Percentiles rank a stretch among this genome's conserved stretches.
These are phyloP conservation scores for Volucella inanis DNA, from an alignment of 2,888 invertebrate genomes.

Conservation along the genomic window DNA sequence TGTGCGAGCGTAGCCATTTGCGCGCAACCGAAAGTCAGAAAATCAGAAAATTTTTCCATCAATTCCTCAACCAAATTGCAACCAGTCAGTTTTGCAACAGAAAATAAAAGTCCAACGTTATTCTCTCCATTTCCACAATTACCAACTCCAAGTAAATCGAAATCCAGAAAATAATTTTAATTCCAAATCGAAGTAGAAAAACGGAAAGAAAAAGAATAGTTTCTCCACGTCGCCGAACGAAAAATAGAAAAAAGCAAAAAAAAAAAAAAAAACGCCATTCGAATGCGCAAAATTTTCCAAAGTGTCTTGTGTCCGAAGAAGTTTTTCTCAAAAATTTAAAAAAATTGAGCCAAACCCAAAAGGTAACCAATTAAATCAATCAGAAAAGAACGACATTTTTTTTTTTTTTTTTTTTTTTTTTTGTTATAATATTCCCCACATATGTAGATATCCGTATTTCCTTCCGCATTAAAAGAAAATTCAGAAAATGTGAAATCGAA, in stretches of 20 bases:
- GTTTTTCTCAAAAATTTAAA: constrained; percentile 38
- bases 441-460: constrained; percentile 31
- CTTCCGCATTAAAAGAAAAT: background rate
- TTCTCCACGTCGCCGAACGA: constrained; percentile 70
- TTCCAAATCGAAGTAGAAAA: constrained; percentile 41
- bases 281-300: constrained; percentile 67
- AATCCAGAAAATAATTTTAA: constrained; percentile 36
- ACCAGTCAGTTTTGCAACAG: constrained; percentile 34
- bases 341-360: constrained; percentile 35
- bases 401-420: background rate
- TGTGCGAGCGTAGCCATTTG: constrained; percentile 73
- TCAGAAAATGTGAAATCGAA: too few relatives aligned
- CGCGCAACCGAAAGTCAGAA: constrained; percentile 57
- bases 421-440: background rate
- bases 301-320: constrained; percentile 37
- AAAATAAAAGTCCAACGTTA: constrained; percentile 36
- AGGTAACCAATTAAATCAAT: constrained; percentile 9
- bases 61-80: constrained; percentile 39
- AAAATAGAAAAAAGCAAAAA: constrained; percentile 9
- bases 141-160: constrained; percentile 35
- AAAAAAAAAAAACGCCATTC: constrained; percentile 58
- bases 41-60: constrained; percentile 10
- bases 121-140: constrained; percentile 11
- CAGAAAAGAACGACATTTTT: constrained; percentile 35
- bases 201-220: constrained; percentile 42